Percentiles rank a stretch among this genome's conserved stretches.
Evolutionary conservation across 2,888 invertebrate species (phyloP).

Genomic region (Pachymerium ferrugineum): DNA sequence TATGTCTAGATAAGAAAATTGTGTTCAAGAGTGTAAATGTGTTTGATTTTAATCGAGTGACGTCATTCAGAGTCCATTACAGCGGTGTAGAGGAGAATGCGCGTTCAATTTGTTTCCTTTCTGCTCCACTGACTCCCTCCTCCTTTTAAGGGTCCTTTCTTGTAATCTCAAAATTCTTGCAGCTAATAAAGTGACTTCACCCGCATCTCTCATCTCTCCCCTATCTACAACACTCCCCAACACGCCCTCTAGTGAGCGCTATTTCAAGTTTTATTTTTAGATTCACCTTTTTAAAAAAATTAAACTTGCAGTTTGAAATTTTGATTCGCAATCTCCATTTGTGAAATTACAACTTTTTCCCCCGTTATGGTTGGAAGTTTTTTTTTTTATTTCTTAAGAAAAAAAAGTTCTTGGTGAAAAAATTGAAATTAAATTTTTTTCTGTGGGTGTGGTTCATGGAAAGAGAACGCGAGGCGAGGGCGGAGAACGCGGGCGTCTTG

Average conservation of each 20-base stretch:
- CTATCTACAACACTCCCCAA: too few relatives aligned
- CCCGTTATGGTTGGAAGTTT: neutral
- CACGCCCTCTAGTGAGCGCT: too few relatives aligned
- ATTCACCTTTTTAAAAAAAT: too few relatives aligned
- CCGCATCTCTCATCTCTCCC: neutral
- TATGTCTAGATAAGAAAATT: neutral
- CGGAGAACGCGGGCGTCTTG: neutral
- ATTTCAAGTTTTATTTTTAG: too few relatives aligned
- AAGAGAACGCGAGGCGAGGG: neutral
- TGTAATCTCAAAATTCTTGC: neutral
- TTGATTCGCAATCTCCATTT: too few relatives aligned
- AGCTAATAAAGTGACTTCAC: neutral
- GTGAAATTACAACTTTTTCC: neutral
- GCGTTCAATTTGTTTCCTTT: neutral
- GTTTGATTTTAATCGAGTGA: neutral
- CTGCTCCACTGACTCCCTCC: neutral
- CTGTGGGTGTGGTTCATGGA: neutral
- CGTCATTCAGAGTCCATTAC: neutral
- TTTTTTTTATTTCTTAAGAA: neutral
- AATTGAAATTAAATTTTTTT: neutral
- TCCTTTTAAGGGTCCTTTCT: neutral
- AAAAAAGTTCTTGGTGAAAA: neutral
- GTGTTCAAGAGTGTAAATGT: neutral
- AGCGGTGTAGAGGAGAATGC: neutral
- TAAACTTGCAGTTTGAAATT: too few relatives aligned